These are phyloP conservation scores for Merluccius polli DNA, from an alignment of 2,797 vertebrate genomes.

Conservation along the genomic window DNA sequence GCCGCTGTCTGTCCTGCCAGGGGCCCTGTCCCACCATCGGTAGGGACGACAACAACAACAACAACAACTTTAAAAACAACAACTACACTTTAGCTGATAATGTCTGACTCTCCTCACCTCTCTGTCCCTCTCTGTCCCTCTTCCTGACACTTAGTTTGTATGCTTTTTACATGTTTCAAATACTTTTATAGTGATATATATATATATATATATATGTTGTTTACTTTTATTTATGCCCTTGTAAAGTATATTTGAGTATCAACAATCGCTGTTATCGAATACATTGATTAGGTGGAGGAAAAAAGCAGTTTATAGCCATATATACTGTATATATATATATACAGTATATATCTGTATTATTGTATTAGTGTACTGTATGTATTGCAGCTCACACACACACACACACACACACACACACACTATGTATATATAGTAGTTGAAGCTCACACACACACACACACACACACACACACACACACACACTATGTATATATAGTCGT, in stretches of 20 bases:
- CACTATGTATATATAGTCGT: too few relatives aligned
- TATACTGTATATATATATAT: too few relatives aligned
- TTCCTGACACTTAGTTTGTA: background rate
- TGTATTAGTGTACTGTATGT: too few relatives aligned
- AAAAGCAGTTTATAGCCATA: background rate
- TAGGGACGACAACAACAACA: slow-evolving; percentile 37
- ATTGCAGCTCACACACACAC: background rate
- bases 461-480: slow-evolving; percentile 1
- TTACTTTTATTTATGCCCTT: background rate
- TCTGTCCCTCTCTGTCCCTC: background rate
- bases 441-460: slow-evolving; percentile 1
- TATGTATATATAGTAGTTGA: too few relatives aligned
- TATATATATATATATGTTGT: background rate
- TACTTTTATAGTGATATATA: background rate
- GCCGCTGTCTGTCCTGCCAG: slow-evolving; percentile 78
- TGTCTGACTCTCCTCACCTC: background rate
- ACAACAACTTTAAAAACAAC: background rate
- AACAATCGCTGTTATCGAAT: background rate
- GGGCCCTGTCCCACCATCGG: slow-evolving; percentile 85
- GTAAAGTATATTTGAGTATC: background rate
- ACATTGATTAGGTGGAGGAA: background rate
- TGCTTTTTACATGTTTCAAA: background rate
- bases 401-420: too few relatives aligned
- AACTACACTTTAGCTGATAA: background rate
- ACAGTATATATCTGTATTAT: too few relatives aligned